A percentile compares a stretch with the other conserved stretches of the same genome.
These are phyloP conservation scores for Lasioglossum zephyrum DNA, from an alignment of 2,888 invertebrate species.

Conservation along the genomic window DNA sequence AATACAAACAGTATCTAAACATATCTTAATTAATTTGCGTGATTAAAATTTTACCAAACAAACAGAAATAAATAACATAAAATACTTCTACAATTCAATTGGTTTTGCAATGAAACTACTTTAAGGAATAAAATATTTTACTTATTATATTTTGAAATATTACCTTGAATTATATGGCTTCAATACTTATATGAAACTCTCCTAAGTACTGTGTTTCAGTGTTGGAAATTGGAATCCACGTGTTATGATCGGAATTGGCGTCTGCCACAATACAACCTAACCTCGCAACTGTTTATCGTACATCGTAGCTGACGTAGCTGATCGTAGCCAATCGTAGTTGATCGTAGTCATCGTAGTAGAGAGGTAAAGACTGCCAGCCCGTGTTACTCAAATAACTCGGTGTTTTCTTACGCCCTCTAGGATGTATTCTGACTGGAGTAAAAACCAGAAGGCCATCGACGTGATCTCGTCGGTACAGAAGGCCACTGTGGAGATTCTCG, in stretches of 20 bases:
- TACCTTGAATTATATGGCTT: neutral
- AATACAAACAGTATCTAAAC: neutral
- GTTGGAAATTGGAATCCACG: neutral
- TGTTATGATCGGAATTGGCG: neutral
- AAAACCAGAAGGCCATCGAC: too few species aligned
- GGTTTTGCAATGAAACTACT: neutral
- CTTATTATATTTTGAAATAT: neutral
- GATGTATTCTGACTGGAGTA: too few species aligned
- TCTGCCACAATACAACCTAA: constrained; percentile 19
- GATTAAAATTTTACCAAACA: neutral
- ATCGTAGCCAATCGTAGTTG: too few species aligned
- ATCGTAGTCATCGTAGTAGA: too few species aligned
- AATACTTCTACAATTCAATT: neutral
- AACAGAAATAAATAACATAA: neutral
- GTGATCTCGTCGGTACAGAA: too few species aligned
- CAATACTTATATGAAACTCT: neutral
- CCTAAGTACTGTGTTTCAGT: neutral
- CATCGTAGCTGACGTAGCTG: too few species aligned
- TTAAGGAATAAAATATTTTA: neutral
- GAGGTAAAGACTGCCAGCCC: too few species aligned
- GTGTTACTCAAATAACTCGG: too few species aligned
- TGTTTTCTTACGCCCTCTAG: too few species aligned
- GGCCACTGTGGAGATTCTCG: too few species aligned
- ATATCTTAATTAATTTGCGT: neutral
- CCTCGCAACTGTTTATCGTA: constrained; percentile 16